Conservation (phyloP, 2,888 invertebrate species). For the Pegoplata infirma region DNA sequence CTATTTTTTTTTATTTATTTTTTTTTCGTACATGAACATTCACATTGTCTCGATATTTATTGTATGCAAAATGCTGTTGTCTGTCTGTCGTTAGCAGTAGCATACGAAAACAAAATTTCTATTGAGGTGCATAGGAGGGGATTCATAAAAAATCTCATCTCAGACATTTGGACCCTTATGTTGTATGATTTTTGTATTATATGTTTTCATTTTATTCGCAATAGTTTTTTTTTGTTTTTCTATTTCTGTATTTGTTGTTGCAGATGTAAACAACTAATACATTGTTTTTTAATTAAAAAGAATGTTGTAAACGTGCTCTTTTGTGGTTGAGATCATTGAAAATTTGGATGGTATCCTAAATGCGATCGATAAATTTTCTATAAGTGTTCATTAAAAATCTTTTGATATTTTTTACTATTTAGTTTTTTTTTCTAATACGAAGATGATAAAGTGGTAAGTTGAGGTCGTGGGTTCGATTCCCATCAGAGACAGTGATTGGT, state of each 20-base stretch:
- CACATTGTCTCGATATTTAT: slow-evolving; percentile 21
- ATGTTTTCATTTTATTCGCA: slow-evolving; percentile 3
- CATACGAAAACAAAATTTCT: too few relatives aligned
- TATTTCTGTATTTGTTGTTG: slow-evolving; percentile 40
- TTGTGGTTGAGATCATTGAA: slow-evolving; percentile 24
- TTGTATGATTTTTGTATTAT: background rate
- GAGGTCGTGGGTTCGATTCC: too few relatives aligned
- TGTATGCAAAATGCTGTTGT: slow-evolving; percentile 28
- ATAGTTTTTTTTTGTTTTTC: slow-evolving; percentile 10
- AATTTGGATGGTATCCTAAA: slow-evolving; percentile 11
- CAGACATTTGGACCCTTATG: slow-evolving; percentile 37
- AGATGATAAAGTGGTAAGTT: too few relatives aligned
- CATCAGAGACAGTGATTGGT: too few relatives aligned
- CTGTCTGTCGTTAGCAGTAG: background rate
- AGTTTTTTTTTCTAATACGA: too few relatives aligned
- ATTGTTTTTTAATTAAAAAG: slow-evolving; percentile 32
- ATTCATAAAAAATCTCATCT: slow-evolving; percentile 20
- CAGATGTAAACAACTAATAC: slow-evolving; percentile 39
- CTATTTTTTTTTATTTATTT: too few relatives aligned
- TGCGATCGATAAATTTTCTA: background rate
- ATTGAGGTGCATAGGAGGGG: background rate
- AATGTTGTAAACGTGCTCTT: slow-evolving; percentile 53
- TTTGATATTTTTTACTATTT: too few relatives aligned
- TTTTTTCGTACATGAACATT: slow-evolving; percentile 65
- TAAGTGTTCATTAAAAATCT: too few relatives aligned